phyloP scores from a whole-genome alignment of 35 echinoderm and acorn worm genomes.

The Apostichopus japonicus region DNA sequence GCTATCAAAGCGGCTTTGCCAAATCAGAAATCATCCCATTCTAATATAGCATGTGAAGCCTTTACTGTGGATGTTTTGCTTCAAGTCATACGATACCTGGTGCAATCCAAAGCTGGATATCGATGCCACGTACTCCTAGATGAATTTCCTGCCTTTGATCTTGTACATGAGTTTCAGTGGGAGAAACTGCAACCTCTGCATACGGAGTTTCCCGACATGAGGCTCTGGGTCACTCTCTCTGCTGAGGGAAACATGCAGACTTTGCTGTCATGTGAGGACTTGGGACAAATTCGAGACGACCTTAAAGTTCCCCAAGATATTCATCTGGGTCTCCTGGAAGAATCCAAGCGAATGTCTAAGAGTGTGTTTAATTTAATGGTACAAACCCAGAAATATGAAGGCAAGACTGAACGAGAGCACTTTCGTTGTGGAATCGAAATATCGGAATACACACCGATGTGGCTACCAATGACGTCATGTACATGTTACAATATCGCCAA shows the following conservation, averaged over 20 bases:
- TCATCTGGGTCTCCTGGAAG: conserved; percentile 5
- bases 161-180: neutral
- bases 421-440: conserved; percentile 39
- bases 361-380: conserved; percentile 20
- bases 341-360: conserved; percentile 11
- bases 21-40: neutral
- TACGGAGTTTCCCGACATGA: conserved; percentile 6
- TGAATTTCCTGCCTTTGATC: conserved; percentile 21
- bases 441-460: conserved; percentile 19
- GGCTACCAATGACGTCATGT: conserved; percentile 17
- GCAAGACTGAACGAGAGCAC: neutral
- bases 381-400: conserved; percentile 34
- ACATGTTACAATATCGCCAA: neutral
- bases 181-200: neutral
- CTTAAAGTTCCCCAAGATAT: neutral
- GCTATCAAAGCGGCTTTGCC: conserved; percentile 10
- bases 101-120: neutral
- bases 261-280: neutral
- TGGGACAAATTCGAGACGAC: neutral
- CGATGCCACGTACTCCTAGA: neutral
- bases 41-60: conserved; percentile 2
- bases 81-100: neutral
- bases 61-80: conserved; percentile 3
- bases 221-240: conserved; percentile 11
- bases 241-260: conserved; percentile 28